A percentile compares a stretch with the other conserved stretches of the same genome.
phyloP scores from a whole-genome alignment of 2,797 vertebrate species.

The Micrastur ruficollis region DNA sequence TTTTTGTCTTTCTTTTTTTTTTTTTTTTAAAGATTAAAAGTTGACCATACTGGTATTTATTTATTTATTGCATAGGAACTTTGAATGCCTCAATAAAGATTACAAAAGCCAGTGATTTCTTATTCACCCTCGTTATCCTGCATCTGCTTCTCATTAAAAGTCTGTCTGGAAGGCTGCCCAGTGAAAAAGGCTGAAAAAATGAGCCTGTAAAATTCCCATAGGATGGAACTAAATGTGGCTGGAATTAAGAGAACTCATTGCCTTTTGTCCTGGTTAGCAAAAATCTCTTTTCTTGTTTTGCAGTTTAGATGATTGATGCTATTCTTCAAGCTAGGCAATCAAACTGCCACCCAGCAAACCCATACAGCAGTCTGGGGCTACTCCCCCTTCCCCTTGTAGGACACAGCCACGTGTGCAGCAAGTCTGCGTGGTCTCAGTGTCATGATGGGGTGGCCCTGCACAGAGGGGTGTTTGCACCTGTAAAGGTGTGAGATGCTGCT shows the following conservation, averaged over 20 bases:
- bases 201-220: constrained; percentile 44
- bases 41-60: background rate
- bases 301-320: background rate
- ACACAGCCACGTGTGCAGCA: background rate
- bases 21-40: background rate
- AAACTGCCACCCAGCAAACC: background rate
- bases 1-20: too few species aligned
- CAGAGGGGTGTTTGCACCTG: background rate
- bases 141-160: constrained; percentile 68
- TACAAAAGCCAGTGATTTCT: constrained; percentile 33
- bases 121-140: constrained; percentile 20
- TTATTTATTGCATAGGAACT: constrained; percentile 46
- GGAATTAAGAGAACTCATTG: constrained; percentile 46
- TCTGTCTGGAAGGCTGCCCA: constrained; percentile 55
- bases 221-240: constrained; percentile 54
- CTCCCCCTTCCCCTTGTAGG: background rate
- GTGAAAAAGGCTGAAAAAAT: constrained; percentile 35
- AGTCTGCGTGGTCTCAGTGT: background rate
- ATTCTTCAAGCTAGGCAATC: background rate
- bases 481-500: background rate
- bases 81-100: constrained; percentile 23
- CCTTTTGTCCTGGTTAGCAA: constrained; percentile 52
- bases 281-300: background rate
- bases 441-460: background rate
- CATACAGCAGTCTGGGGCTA: background rate